A percentile compares a stretch with the other conserved stretches of the same genome.
Evolutionary conservation across 2,113 vertebrate species (phyloP).

Genomic region (Ptyas mucosa): DNA sequence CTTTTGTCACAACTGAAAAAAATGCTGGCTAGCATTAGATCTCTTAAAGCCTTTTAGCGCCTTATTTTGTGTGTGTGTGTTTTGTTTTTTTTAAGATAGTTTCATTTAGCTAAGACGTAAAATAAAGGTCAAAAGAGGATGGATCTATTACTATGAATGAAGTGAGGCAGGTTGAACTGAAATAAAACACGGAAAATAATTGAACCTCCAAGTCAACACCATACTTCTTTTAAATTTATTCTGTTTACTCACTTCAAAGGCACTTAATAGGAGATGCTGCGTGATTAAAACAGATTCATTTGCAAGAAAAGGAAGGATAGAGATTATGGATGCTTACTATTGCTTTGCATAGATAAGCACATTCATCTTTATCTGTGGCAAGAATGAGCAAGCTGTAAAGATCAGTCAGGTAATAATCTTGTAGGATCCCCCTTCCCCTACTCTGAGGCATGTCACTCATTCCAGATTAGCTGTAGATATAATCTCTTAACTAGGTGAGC

Average conservation of each 20-base stretch:
- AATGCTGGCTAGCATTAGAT: neutral
- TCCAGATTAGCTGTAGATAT: slow-evolving; percentile 40
- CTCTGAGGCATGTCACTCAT: slow-evolving; percentile 43
- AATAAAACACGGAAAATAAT: neutral
- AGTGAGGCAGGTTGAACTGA: neutral
- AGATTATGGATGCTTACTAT: slow-evolving; percentile 50
- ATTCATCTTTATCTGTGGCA: slow-evolving; percentile 51
- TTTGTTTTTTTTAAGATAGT: neutral
- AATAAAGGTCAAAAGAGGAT: neutral
- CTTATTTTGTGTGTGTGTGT: neutral
- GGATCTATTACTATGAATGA: neutral
- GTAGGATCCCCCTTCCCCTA: neutral
- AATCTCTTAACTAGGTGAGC: slow-evolving; percentile 50
- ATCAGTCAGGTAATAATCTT: slow-evolving; percentile 49
- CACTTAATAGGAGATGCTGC: neutral
- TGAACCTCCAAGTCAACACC: neutral
- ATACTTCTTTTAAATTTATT: slow-evolving; percentile 23
- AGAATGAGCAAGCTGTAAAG: slow-evolving; percentile 46
- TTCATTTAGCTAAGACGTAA: neutral
- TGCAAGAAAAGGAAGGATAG: slow-evolving; percentile 38
- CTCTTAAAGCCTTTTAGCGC: neutral
- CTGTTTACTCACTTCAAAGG: slow-evolving; percentile 14
- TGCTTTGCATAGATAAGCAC: slow-evolving; percentile 50
- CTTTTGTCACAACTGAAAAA: neutral
- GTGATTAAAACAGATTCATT: neutral